phyloP scores from a whole-genome alignment of 2,888 invertebrate genomes.

The Gymnosoma rotundatum region DNA sequence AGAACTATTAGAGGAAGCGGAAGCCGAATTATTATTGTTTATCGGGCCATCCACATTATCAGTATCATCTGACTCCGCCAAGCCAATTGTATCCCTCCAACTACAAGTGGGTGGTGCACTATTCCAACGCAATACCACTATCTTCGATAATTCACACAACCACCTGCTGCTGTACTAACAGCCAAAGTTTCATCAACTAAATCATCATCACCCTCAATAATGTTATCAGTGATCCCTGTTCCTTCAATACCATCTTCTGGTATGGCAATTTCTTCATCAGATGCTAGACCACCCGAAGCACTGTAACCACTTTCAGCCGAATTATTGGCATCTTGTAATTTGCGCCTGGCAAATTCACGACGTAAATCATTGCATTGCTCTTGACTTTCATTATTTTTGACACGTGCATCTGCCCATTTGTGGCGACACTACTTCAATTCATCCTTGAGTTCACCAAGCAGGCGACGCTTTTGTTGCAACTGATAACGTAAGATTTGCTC shows the following conservation, averaged over 20 bases:
- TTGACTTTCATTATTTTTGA: conserved; percentile 93
- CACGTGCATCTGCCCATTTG: conserved; percentile 92
- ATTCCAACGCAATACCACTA: conserved; percentile 78
- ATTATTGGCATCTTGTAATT: conserved; percentile 87
- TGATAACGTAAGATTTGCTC: conserved; percentile 95
- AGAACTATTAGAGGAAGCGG: not conserved
- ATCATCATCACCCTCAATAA: conserved; percentile 40
- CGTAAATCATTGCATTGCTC: conserved; percentile 91
- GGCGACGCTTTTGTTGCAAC: conserved; percentile 92
- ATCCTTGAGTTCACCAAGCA: conserved; percentile 92
- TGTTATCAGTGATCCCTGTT: not conserved
- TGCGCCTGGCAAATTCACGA: conserved; percentile 90
- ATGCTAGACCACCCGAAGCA: conserved; percentile 86
- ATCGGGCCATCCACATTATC: conserved; percentile 40
- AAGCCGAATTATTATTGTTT: not conserved
- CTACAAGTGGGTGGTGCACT: conserved; percentile 81
- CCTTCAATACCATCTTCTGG: not conserved
- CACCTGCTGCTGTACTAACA: conserved; percentile 50
- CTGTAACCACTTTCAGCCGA: conserved; percentile 94
- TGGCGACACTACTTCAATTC: conserved; percentile 93
- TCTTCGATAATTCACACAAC: conserved; percentile 72
- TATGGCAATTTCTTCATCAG: conserved; percentile 82
- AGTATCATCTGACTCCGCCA: conserved; percentile 72
- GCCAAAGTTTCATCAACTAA: conserved; percentile 16
- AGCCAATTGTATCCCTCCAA: conserved; percentile 75